phyloP scores from a whole-genome alignment of 1,140 invertebrate genomes.

The Eueides isabella region DNA sequence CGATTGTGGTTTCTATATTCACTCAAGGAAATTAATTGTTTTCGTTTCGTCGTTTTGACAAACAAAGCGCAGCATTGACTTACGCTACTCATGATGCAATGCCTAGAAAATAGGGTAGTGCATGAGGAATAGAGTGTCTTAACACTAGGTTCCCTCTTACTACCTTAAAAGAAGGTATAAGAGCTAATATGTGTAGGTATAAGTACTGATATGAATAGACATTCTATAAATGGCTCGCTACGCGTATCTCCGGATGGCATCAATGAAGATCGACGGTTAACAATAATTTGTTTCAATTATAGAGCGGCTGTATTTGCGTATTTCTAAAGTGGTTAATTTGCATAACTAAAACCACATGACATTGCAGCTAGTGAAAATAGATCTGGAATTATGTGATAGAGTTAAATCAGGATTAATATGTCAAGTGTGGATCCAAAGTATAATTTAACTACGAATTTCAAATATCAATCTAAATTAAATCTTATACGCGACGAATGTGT shows the following conservation, averaged over 20 bases:
- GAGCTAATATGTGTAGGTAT: too few relatives aligned
- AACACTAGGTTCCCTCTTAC: too few relatives aligned
- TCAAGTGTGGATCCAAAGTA: not conserved
- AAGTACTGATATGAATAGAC: too few relatives aligned
- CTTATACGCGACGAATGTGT: too few relatives aligned
- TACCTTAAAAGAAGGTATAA: too few relatives aligned
- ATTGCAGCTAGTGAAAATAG: constrained; percentile 25
- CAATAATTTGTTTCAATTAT: constrained; percentile 14
- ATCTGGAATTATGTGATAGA: not conserved
- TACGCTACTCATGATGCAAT: too few relatives aligned
- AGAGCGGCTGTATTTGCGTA: not conserved
- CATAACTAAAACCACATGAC: constrained; percentile 21
- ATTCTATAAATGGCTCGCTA: not conserved
- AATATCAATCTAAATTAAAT: not conserved
- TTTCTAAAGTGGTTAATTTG: constrained; percentile 47
- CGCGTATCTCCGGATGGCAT: constrained; percentile 17
- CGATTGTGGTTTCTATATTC: too few relatives aligned
- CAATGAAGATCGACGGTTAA: constrained; percentile 26
- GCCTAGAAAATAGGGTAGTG: too few relatives aligned
- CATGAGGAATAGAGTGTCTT: too few relatives aligned
- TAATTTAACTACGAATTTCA: not conserved
- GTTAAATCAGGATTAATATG: not conserved
- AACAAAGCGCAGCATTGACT: too few relatives aligned
- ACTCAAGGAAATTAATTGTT: too few relatives aligned
- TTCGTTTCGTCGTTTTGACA: too few relatives aligned